Evolutionary conservation across 2,888 invertebrate species (phyloP).

Genomic region (Stegana nigrithorax): DNA sequence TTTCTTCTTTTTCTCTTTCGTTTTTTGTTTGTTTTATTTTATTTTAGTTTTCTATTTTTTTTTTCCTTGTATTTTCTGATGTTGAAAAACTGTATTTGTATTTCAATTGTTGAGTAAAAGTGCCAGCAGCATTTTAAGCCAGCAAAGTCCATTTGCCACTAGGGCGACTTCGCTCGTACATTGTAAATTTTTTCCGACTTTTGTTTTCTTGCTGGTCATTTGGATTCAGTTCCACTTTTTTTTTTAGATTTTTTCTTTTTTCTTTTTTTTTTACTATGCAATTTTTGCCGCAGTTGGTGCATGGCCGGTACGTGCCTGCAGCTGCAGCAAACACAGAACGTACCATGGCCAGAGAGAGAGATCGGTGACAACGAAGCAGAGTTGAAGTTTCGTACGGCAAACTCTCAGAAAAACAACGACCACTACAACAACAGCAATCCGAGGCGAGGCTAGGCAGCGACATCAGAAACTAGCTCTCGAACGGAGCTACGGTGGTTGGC

Average conservation of each 20-base stretch:
- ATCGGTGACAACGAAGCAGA: slow-evolving; percentile 3
- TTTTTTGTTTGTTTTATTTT: background rate
- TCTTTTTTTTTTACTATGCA: background rate
- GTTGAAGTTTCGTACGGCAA: slow-evolving; percentile 12
- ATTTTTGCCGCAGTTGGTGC: slow-evolving; percentile 20
- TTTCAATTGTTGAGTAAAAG: slow-evolving; percentile 58
- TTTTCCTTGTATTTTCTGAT: slow-evolving; percentile 6
- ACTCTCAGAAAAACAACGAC: background rate
- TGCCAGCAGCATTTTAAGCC: slow-evolving; percentile 58
- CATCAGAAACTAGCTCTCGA: slow-evolving; percentile 7
- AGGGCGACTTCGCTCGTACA: slow-evolving; percentile 20
- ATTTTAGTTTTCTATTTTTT: background rate
- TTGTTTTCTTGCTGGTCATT: background rate
- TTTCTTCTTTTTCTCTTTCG: background rate
- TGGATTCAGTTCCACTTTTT: background rate
- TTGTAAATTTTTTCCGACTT: background rate
- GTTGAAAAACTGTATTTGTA: slow-evolving; percentile 52
- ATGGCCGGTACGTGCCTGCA: slow-evolving; percentile 3
- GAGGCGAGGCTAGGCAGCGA: background rate
- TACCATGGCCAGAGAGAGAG: background rate
- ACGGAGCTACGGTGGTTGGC: background rate
- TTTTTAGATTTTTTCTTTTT: background rate
- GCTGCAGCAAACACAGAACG: background rate
- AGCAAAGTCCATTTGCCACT: slow-evolving; percentile 51
- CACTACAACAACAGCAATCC: background rate